Evolutionary conservation across 2,797 vertebrate genomes (phyloP), one percentile per base, ranked within the genome.

Genomic region (Orientallactaga sibirica): DNA sequence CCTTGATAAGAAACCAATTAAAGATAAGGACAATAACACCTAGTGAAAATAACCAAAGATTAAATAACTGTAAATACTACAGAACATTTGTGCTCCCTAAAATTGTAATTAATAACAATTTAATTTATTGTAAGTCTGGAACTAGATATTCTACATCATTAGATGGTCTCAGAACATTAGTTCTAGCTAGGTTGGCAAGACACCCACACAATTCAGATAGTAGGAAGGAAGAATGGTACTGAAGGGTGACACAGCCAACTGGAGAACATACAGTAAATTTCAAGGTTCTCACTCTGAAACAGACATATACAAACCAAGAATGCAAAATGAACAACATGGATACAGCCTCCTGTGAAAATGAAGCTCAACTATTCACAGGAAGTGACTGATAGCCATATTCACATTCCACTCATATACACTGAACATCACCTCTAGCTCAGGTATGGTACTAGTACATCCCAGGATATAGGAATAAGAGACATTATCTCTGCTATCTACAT

Each of bases 11-110:
- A 87, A 93, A 68, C 75, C 77, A 87, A 81, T 37, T 88, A 75
- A 78, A 48, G 14, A 15, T 68, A 91, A 94, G 29, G 64, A 75
- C 29, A 61, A 55, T 27, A 24, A 61, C 37, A 25, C n/a, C 71
- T 3, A 87, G 33, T 70, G n/a, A 82, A 94, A 88, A 86, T 33
- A 9, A 70, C 64, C n/a, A 86, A 70, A 41, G 20, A 86, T 82
- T 20, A 43, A 43, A 41, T 43, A 93, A 62, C 41, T 80, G 71
- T 84, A 95, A 85, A 85, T 58, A 87, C 37, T 86, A 92, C 10
- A 88, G 85, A 91, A 80, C 33, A 37, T 37, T 37, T 37, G 33
- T 37, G 33, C 33, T 37, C 33, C 33, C 33, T 20, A 3, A 78
- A 41, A 70, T 0, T 84, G 19, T 78, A 78, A 85, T 82, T 71